These are phyloP conservation scores for Miichthys miiuy DNA, from an alignment of 2,797 vertebrate genomes.

Conservation along the genomic window DNA sequence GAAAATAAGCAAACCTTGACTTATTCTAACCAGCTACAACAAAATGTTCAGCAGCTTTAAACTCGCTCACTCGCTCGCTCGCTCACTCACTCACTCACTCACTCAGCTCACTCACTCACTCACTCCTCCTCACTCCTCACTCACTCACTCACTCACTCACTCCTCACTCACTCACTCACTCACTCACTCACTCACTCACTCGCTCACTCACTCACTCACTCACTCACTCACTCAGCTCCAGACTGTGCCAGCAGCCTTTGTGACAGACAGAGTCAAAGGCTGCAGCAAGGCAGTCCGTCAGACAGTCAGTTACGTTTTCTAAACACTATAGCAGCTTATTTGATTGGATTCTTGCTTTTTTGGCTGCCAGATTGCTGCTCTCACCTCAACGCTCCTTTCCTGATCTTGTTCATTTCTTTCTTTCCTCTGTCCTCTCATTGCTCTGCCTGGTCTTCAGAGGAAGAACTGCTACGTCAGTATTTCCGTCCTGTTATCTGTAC, in stretches of 20 bases:
- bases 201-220: too few species aligned
- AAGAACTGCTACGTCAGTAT: constrained; percentile 26
- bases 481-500: background rate
- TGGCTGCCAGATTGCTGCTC: constrained; percentile 21
- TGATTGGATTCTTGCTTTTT: constrained; percentile 53
- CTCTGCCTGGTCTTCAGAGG: constrained; percentile 17
- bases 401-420: background rate
- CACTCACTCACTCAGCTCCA: too few species aligned
- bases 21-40: background rate
- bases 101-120: too few species aligned
- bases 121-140: too few species aligned
- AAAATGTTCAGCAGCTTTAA: constrained; percentile 4
- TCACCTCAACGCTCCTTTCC: constrained; percentile 39
- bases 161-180: too few species aligned
- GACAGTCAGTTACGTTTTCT: constrained; percentile 38
- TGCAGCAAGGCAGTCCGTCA: constrained; percentile 17
- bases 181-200: too few species aligned
- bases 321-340: constrained; percentile 29
- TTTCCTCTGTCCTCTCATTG: constrained; percentile 18
- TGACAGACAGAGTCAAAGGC: constrained; percentile 13
- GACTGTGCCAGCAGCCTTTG: constrained; percentile 21
- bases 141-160: too few species aligned
- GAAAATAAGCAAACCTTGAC: background rate
- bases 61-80: too few species aligned
- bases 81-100: too few species aligned